Evolutionary conservation across 2,888 invertebrate species (phyloP).

Genomic region (Agonum fuliginosum): DNA sequence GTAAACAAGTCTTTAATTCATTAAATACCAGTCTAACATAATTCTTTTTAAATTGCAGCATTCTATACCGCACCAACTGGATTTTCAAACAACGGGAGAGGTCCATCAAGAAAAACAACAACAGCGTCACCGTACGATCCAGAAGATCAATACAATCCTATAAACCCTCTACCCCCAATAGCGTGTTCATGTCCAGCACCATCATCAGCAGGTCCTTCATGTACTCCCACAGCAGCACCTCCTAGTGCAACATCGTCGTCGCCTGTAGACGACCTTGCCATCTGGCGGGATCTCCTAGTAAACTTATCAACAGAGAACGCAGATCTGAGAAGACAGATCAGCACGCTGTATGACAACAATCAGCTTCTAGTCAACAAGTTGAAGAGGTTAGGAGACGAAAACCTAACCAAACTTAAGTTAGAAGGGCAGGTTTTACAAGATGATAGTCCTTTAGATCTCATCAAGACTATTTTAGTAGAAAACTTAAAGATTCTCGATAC

Average conservation of each 20-base stretch:
- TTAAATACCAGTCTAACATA: too few relatives aligned
- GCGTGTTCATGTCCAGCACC: background rate
- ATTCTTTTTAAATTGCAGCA: too few relatives aligned
- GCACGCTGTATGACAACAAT: conserved; percentile 18
- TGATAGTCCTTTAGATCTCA: conserved; percentile 59
- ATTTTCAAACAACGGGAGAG: background rate
- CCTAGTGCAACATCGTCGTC: too few relatives aligned
- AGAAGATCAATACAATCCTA: conserved; percentile 7
- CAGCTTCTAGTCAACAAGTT: conserved; percentile 19
- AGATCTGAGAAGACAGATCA: conserved; percentile 5
- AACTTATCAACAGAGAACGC: conserved; percentile 45
- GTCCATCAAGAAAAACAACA: conserved; percentile 8
- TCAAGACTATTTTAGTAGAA: conserved; percentile 64
- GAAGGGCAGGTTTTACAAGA: conserved; percentile 16
- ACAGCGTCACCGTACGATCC: background rate
- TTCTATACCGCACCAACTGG: too few relatives aligned
- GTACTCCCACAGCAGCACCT: background rate
- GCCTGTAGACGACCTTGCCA: conserved; percentile 14
- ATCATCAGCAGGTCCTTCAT: background rate
- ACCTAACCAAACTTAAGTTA: conserved; percentile 39
- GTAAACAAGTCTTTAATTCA: too few relatives aligned
- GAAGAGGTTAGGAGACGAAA: conserved; percentile 29
- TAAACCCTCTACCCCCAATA: conserved; percentile 1
- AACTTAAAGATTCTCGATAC: conserved; percentile 65
- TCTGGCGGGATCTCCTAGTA: conserved; percentile 48